Evolutionary conservation across 2,888 invertebrate species (phyloP).

Genomic region (Trachelus troglodyta): DNA sequence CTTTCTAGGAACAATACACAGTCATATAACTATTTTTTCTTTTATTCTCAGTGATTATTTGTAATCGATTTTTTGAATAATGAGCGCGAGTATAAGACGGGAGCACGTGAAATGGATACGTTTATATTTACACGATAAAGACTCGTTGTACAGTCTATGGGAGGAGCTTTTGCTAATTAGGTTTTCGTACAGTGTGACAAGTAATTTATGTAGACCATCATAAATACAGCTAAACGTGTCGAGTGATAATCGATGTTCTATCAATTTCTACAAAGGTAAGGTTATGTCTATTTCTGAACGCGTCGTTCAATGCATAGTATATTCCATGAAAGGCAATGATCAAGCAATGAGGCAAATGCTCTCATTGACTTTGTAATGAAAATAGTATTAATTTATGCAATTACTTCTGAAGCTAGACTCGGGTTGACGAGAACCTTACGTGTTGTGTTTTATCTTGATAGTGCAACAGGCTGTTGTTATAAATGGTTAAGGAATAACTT

Average conservation of each 20-base stretch:
- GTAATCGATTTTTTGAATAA: neutral
- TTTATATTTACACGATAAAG: neutral
- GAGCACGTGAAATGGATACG: neutral
- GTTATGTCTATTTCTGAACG: neutral
- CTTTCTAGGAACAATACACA: neutral
- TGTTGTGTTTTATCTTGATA: neutral
- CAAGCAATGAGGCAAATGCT: neutral
- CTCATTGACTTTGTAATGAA: neutral
- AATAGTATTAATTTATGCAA: neutral
- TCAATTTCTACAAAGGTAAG: neutral
- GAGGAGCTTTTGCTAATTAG: neutral
- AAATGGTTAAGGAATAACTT: neutral
- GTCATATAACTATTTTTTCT: neutral
- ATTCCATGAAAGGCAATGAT: neutral
- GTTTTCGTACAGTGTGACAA: neutral
- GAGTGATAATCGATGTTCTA: neutral
- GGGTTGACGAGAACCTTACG: neutral
- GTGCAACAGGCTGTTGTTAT: neutral
- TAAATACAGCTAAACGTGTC: neutral
- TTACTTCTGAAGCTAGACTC: neutral
- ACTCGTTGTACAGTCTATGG: neutral
- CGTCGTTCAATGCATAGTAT: too few species aligned
- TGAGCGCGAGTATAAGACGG: neutral
- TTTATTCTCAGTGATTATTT: neutral
- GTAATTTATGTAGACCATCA: neutral